Evolutionary conservation across 2,113 vertebrate genomes (phyloP).

Genomic region (Alectura lathami): DNA sequence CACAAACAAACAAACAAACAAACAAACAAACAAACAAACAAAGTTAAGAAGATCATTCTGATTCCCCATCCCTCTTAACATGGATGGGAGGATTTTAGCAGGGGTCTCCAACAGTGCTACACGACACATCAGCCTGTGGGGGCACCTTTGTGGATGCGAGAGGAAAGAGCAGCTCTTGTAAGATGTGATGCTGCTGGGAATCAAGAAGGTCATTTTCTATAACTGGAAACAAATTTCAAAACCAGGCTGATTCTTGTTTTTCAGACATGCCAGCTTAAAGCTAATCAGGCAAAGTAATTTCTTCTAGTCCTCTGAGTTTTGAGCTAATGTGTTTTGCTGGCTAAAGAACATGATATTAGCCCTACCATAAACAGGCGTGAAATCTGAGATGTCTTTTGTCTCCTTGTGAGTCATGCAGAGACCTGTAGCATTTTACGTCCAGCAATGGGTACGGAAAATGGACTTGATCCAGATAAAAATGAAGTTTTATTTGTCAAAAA

Average conservation of each 20-base stretch:
- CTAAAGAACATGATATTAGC: constrained; percentile 32
- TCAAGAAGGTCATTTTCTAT: background rate
- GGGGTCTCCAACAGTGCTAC: background rate
- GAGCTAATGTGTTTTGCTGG: constrained; percentile 32
- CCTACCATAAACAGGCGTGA: background rate
- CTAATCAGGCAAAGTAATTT: constrained; percentile 47
- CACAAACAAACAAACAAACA: background rate
- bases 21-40: background rate
- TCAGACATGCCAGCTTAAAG: constrained; percentile 43
- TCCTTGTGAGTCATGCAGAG: background rate
- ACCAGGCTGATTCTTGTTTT: background rate
- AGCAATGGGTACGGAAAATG: background rate
- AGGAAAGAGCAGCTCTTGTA: background rate
- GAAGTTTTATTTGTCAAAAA: background rate
- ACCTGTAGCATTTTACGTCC: background rate
- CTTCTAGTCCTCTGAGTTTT: constrained; percentile 50
- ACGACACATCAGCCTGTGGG: background rate
- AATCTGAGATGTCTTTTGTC: constrained; percentile 32
- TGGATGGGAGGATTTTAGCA: background rate
- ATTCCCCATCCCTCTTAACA: background rate
- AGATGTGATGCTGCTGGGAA: background rate
- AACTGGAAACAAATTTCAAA: constrained; percentile 33
- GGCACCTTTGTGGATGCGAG: background rate
- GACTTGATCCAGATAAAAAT: background rate
- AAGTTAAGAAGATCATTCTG: background rate